Percentiles rank a stretch among this genome's conserved stretches.
Evolutionary conservation across 2,888 invertebrate genomes (phyloP).

Genomic region (Cerastis rubricosa): DNA sequence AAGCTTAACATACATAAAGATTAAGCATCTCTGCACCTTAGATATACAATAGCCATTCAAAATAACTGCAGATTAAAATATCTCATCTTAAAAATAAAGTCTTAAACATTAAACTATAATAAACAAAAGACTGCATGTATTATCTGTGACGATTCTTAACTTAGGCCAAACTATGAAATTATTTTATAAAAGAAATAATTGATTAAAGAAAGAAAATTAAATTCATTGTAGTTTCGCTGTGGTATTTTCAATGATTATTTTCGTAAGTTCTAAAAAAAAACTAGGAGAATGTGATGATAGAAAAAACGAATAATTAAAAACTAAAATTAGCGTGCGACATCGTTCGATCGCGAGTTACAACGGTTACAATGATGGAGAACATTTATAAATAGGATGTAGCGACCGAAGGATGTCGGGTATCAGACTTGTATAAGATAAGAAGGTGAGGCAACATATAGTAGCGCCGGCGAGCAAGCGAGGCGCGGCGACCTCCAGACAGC

Average conservation of each 20-base stretch:
- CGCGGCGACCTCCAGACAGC: slow-evolving; percentile 70
- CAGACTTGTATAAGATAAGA: slow-evolving; percentile 81
- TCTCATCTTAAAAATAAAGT: slow-evolving; percentile 90
- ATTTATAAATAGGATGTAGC: slow-evolving; percentile 64
- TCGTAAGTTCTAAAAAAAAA: slow-evolving; percentile 70
- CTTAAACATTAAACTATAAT: slow-evolving; percentile 89
- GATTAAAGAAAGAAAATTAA: slow-evolving; percentile 75
- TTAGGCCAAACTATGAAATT: slow-evolving; percentile 84
- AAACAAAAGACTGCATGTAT: slow-evolving; percentile 82
- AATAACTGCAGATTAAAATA: slow-evolving; percentile 91
- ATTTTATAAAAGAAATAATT: slow-evolving; percentile 74
- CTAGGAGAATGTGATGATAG: slow-evolving; percentile 77
- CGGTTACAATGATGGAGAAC: slow-evolving; percentile 58
- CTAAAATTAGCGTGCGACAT: slow-evolving; percentile 79
- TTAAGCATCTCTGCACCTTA: slow-evolving; percentile 91
- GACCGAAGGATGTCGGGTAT: slow-evolving; percentile 80
- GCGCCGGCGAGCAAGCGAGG: slow-evolving; percentile 72
- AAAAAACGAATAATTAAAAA: slow-evolving; percentile 78
- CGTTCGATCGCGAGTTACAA: slow-evolving; percentile 73
- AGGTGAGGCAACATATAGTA: slow-evolving; percentile 84
- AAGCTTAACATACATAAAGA: slow-evolving; percentile 91
- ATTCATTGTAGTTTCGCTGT: slow-evolving; percentile 88
- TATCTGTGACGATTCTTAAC: slow-evolving; percentile 84
- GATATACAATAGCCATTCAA: slow-evolving; percentile 90
- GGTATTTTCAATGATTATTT: slow-evolving; percentile 70